Evolutionary conservation across 1,140 invertebrate genomes (phyloP).

Genomic region (Bombus waltoni): DNA sequence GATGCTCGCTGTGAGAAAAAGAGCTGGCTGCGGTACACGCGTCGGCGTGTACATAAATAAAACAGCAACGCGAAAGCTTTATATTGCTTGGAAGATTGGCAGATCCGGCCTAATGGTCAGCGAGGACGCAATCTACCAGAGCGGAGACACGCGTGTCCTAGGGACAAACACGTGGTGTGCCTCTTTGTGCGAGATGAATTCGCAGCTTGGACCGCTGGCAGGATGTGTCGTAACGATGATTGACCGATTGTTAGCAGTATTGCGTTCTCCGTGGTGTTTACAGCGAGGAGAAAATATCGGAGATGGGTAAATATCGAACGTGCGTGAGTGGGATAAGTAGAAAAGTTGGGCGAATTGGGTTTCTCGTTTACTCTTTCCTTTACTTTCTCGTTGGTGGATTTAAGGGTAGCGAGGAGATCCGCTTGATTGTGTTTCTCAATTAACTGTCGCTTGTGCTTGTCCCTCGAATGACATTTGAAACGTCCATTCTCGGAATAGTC

Average conservation of each 20-base stretch:
- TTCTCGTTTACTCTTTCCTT: neutral
- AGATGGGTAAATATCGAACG: neutral
- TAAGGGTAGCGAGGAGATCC: neutral
- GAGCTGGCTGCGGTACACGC: neutral
- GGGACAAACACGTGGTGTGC: neutral
- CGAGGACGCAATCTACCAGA: neutral
- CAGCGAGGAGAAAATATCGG: neutral
- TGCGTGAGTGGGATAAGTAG: neutral
- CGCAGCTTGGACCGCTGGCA: conserved; percentile 15
- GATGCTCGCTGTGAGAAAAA: conserved; percentile 12
- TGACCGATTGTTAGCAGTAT: conserved; percentile 52
- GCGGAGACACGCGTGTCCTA: neutral
- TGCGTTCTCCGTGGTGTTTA: neutral
- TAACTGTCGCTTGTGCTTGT: too few relatives aligned
- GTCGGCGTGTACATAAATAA: conserved; percentile 67
- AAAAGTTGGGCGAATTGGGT: neutral
- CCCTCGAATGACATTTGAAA: too few relatives aligned
- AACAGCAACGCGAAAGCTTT: conserved; percentile 53
- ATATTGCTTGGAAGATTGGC: conserved; percentile 71
- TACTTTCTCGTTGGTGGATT: neutral
- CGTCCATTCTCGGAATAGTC: too few relatives aligned
- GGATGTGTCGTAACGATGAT: conserved; percentile 61
- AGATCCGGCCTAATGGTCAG: conserved; percentile 57
- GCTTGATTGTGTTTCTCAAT: neutral
- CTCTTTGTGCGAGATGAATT: conserved; percentile 30